phyloP scores from a whole-genome alignment of 1,140 invertebrate species.

The Globodera rostochiensis region DNA sequence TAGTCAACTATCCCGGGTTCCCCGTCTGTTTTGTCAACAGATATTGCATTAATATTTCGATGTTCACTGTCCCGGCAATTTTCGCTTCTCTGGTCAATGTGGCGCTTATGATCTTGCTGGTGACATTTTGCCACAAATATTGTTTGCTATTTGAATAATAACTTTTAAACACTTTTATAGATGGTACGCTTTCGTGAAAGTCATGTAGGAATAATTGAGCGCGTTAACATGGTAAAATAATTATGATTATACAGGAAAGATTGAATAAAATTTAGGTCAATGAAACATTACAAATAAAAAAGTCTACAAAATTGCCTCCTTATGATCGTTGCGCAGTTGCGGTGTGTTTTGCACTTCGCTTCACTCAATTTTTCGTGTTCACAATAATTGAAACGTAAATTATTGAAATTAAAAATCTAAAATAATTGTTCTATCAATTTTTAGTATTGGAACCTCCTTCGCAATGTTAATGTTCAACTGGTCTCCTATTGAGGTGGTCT shows the following conservation, averaged over 20 bases:
- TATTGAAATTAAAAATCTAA: slow-evolving; percentile 12
- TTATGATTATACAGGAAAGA: neutral
- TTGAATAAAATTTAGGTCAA: neutral
- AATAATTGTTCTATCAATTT: slow-evolving; percentile 13
- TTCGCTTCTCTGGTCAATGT: slow-evolving; percentile 34
- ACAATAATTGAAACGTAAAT: slow-evolving; percentile 46
- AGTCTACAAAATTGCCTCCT: slow-evolving; percentile 16
- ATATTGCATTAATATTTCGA: slow-evolving; percentile 14
- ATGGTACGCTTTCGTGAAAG: slow-evolving; percentile 28
- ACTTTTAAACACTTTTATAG: slow-evolving; percentile 4
- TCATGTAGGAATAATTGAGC: slow-evolving; percentile 24
- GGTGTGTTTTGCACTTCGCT: slow-evolving; percentile 37
- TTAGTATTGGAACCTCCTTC: slow-evolving; percentile 31
- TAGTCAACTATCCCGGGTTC: slow-evolving; percentile 32
- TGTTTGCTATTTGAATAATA: neutral
- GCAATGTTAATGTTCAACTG: slow-evolving; percentile 45
- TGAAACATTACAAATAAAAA: neutral
- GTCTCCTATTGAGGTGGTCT: slow-evolving; percentile 27
- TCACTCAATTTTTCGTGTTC: slow-evolving; percentile 46
- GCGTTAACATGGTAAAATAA: slow-evolving; percentile 1
- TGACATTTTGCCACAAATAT: neutral
- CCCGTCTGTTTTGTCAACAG: neutral
- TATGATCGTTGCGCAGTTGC: slow-evolving; percentile 30
- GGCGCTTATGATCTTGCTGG: slow-evolving; percentile 19
- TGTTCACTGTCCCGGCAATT: slow-evolving; percentile 29